Percentiles rank a stretch among this genome's conserved stretches.
Conservation (phyloP, 2,888 invertebrate genomes). For the Drosophila recens region DNA sequence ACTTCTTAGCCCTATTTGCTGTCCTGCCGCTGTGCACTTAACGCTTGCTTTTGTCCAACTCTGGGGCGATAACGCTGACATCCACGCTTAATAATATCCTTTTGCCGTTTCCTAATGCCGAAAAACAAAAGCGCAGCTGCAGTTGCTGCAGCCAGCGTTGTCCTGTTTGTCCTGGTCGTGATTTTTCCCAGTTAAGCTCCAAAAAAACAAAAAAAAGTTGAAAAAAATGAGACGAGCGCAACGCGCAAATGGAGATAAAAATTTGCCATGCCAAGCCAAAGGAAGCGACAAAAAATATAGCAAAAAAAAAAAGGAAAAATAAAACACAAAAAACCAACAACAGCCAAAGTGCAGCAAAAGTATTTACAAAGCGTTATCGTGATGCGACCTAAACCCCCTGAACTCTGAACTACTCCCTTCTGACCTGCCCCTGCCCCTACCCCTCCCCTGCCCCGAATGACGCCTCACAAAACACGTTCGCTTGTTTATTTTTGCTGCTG, state of each 20-base stretch:
- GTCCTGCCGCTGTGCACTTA: slow-evolving; percentile 63
- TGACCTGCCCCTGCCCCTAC: slow-evolving; percentile 20
- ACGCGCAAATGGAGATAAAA: slow-evolving; percentile 79
- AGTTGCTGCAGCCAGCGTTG: slow-evolving; percentile 9
- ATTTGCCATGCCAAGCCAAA: slow-evolving; percentile 75
- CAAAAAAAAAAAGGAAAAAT: slow-evolving; percentile 36
- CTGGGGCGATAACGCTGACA: slow-evolving; percentile 76
- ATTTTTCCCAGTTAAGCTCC: slow-evolving; percentile 66
- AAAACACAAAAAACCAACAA: slow-evolving; percentile 52
- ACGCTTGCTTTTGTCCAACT: slow-evolving; percentile 57
- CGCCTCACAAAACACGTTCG: slow-evolving; percentile 56
- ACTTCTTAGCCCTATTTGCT: slow-evolving; percentile 48
- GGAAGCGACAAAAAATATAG: slow-evolving; percentile 70
- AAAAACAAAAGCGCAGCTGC: slow-evolving; percentile 73
- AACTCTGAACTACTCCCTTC: slow-evolving; percentile 59
- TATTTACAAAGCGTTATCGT: slow-evolving; percentile 79
- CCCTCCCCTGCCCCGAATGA: slow-evolving; percentile 13
- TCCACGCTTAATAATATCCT: slow-evolving; percentile 79
- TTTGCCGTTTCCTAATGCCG: slow-evolving; percentile 63
- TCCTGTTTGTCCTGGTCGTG: slow-evolving; percentile 67
- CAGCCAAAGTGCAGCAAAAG: slow-evolving; percentile 81
- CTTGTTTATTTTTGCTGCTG: slow-evolving; percentile 74
- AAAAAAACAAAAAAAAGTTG: slow-evolving; percentile 9
- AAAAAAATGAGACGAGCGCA: slow-evolving; percentile 56
- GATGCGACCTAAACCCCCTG: slow-evolving; percentile 68